Conservation (phyloP, 2,113 vertebrate species). For the Zosterops lateralis region DNA sequence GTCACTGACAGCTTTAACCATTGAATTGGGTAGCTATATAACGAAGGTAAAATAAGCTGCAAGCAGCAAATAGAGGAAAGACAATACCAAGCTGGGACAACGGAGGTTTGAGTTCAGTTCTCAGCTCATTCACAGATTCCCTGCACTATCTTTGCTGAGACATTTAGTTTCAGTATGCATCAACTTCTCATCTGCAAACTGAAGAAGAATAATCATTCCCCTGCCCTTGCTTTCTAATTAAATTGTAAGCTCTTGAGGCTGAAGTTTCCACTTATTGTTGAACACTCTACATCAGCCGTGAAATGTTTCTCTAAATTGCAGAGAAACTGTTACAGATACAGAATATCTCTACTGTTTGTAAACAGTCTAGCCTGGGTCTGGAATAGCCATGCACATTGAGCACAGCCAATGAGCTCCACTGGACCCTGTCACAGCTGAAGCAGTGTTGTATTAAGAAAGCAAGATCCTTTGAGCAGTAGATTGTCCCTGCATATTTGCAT, state of each 20-base stretch:
- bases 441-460: neutral
- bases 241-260: constrained; percentile 18
- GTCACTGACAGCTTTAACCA: neutral
- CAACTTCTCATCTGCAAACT: constrained; percentile 29
- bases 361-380: neutral
- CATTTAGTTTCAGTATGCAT: constrained; percentile 11
- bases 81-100: neutral
- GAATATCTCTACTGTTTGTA: constrained; percentile 7
- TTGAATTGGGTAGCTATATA: neutral
- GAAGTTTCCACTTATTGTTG: constrained; percentile 31
- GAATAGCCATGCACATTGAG: neutral
- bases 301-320: constrained; percentile 24
- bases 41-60: neutral
- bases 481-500: neutral
- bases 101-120: neutral
- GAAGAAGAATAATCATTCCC: constrained; percentile 41
- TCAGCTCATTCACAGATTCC: constrained; percentile 18
- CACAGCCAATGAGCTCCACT: neutral
- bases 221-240: constrained; percentile 53
- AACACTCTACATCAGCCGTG: constrained; percentile 6
- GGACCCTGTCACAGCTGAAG: neutral
- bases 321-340: neutral
- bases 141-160: neutral
- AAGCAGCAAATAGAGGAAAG: neutral
- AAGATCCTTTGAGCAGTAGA: neutral